Evolutionary conservation across 2,888 invertebrate genomes (phyloP).

Genomic region (Tetranychus truncatus): DNA sequence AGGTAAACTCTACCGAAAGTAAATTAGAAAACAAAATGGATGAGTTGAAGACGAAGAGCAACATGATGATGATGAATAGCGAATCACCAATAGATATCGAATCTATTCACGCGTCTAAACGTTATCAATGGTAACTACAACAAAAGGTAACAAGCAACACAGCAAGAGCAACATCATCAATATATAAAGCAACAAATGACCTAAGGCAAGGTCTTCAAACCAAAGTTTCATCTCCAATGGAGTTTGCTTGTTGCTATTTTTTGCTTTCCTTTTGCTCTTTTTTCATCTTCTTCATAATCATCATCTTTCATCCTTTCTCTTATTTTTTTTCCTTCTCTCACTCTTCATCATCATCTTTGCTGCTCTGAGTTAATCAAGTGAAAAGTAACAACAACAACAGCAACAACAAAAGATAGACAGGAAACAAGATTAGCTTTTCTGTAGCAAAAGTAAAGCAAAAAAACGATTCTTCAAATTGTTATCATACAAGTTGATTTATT

Average conservation of each 20-base stretch:
- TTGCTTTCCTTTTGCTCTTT: neutral
- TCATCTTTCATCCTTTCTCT: neutral
- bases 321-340: neutral
- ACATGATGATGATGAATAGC: neutral
- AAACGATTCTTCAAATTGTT: too few species aligned
- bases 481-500: too few species aligned
- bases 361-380: too few species aligned
- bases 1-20: neutral
- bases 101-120: neutral
- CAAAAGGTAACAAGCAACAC: neutral
- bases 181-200: neutral
- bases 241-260: neutral
- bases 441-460: too few species aligned
- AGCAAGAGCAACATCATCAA: neutral
- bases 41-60: neutral
- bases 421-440: too few species aligned
- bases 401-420: too few species aligned
- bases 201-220: neutral
- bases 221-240: neutral
- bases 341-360: neutral
- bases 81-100: neutral
- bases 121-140: neutral
- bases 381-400: too few species aligned
- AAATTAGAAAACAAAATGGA: slow-evolving; percentile 1
- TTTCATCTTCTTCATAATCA: neutral